Percentiles rank a stretch among this genome's conserved stretches.
Conservation (phyloP, 2,888 invertebrate genomes). For the Lasioglossum oenotherae region DNA sequence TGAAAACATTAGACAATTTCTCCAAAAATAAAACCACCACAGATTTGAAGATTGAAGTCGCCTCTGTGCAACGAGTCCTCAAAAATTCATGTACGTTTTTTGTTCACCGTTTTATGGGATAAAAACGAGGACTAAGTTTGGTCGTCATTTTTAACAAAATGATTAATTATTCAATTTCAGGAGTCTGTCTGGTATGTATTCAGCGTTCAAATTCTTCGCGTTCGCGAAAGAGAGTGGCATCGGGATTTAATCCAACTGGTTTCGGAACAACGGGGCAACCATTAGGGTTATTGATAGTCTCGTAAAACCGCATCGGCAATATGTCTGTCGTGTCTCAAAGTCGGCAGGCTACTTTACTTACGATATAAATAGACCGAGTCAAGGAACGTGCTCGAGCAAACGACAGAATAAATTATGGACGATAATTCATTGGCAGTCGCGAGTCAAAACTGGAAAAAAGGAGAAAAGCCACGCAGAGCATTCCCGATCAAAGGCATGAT, state of each 20-base stretch:
- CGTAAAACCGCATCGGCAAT: slow-evolving; percentile 34
- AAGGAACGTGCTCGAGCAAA: slow-evolving; percentile 21
- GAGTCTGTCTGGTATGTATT: too few relatives aligned
- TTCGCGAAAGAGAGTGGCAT: background rate
- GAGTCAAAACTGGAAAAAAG: background rate
- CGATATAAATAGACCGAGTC: slow-evolving; percentile 31
- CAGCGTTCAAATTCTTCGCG: background rate
- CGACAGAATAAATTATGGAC: background rate
- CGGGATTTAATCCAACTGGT: slow-evolving; percentile 20
- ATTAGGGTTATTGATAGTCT: slow-evolving; percentile 41
- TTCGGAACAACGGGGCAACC: slow-evolving; percentile 37
- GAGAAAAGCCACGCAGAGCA: background rate
- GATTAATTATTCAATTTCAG: background rate
- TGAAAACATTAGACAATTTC: too few relatives aligned
- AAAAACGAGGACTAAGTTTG: background rate
- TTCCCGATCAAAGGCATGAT: background rate
- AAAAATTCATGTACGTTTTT: background rate
- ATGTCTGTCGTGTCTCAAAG: slow-evolving; percentile 29
- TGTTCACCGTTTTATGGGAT: background rate
- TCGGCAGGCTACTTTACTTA: slow-evolving; percentile 16
- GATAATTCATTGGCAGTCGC: background rate
- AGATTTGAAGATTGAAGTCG: too few relatives aligned
- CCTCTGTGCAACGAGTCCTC: too few relatives aligned
- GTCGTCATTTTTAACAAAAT: background rate
- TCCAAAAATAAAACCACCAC: too few relatives aligned